Percentiles rank a stretch among this genome's conserved stretches.
Evolutionary conservation across 2,888 invertebrate species (phyloP).

Genomic region (Drosophila greeni): DNA sequence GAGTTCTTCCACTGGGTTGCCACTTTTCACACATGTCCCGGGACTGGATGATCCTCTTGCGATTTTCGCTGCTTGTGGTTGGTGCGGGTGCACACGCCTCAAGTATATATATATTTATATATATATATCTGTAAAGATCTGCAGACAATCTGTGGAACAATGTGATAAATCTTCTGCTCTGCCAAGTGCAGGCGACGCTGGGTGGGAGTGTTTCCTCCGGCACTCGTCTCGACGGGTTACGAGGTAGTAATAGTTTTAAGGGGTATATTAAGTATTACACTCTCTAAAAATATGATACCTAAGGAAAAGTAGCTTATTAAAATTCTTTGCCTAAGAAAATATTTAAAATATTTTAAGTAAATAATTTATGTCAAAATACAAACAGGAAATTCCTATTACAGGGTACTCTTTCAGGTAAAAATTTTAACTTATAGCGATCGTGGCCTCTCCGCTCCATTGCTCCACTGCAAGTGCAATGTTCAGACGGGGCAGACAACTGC

Average conservation of each 20-base stretch:
- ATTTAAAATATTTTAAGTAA: too few species aligned
- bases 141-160: slow-evolving; percentile 75
- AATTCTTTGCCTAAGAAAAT: neutral
- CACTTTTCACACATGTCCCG: slow-evolving; percentile 35
- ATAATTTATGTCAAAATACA: neutral
- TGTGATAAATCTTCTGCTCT: slow-evolving; percentile 75
- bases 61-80: slow-evolving; percentile 51
- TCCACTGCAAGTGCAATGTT: slow-evolving; percentile 59
- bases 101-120: slow-evolving; percentile 14
- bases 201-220: slow-evolving; percentile 62
- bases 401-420: slow-evolving; percentile 9
- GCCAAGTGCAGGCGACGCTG: slow-evolving; percentile 54
- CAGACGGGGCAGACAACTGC: slow-evolving; percentile 43
- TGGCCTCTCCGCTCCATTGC: slow-evolving; percentile 21
- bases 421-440: neutral
- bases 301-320: too few species aligned
- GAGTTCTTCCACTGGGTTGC: slow-evolving; percentile 21
- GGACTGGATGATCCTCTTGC: slow-evolving; percentile 16
- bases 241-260: slow-evolving; percentile 4
- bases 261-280: slow-evolving; percentile 24
- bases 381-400: neutral
- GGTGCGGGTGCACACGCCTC: slow-evolving; percentile 65
- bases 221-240: slow-evolving; percentile 17
- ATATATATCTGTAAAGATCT: slow-evolving; percentile 48
- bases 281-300: too few species aligned